Evolutionary conservation across 1,140 invertebrate species (phyloP).

Genomic region (Littorina saxatilis): DNA sequence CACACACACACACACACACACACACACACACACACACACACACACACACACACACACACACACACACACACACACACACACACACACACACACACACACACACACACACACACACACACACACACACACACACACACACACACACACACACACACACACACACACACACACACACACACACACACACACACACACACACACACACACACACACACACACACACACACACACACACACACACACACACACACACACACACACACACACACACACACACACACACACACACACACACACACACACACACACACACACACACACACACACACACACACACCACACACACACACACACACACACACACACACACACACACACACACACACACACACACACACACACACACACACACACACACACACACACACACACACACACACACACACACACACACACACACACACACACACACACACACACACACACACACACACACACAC

Average conservation of each 20-base stretch:
- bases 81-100: conserved; percentile 10
- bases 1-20: conserved; percentile 17
- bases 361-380: background rate
- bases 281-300: background rate
- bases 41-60: no score
- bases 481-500: conserved; percentile 17
- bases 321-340: conserved; percentile 17
- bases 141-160: background rate
- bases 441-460: conserved; percentile 10
- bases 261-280: no score
- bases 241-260: no score
- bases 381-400: background rate
- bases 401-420: background rate
- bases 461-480: conserved; percentile 5
- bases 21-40: no score
- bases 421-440: conserved; percentile 4
- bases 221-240: no score
- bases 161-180: no score
- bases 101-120: conserved; percentile 2
- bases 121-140: conserved; percentile 10
- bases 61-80: conserved; percentile 3
- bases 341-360: conserved; percentile 5
- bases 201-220: no score
- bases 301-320: conserved; percentile 2
- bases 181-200: no score